phyloP scores from a whole-genome alignment of 1,140 invertebrate species.

The Brachionus manjavacas region DNA sequence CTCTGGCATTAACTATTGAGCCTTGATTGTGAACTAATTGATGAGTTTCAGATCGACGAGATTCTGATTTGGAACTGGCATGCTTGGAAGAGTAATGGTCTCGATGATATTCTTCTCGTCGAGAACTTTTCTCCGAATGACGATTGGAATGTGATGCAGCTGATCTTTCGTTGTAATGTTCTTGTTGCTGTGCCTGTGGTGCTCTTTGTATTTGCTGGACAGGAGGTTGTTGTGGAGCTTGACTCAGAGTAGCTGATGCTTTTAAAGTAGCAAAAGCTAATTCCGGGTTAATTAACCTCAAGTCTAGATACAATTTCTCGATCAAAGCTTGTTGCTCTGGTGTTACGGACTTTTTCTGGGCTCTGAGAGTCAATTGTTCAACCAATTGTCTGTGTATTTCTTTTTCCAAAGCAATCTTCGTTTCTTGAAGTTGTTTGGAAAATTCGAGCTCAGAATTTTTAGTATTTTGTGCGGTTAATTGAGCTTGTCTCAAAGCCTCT shows the following conservation, averaged over 20 bases:
- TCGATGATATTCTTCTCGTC: neutral
- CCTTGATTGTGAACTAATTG: conserved; percentile 31
- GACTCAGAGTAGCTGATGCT: conserved; percentile 24
- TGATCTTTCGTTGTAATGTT: neutral
- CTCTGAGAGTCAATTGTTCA: conserved; percentile 14
- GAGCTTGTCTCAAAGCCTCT: conserved; percentile 30
- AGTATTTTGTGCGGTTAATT: neutral
- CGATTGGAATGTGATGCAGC: neutral
- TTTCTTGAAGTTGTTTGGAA: conserved; percentile 36
- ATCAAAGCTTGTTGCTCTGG: conserved; percentile 40
- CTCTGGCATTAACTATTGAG: conserved; percentile 5
- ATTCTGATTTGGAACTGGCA: neutral
- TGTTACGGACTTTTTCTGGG: conserved; percentile 35
- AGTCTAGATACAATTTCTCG: conserved; percentile 29
- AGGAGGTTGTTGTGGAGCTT: neutral
- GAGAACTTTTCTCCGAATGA: neutral
- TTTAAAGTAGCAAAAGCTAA: conserved; percentile 37
- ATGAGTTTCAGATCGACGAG: neutral
- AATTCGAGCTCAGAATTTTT: conserved; percentile 30
- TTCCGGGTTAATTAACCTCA: conserved; percentile 36
- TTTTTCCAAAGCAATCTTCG: conserved; percentile 34
- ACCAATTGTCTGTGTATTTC: conserved; percentile 40
- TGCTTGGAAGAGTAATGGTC: neutral
- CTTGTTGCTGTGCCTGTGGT: neutral
- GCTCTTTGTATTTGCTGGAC: neutral